These are phyloP conservation scores for Drosophila birchii DNA, from an alignment of 2,888 invertebrate genomes.

Conservation along the genomic window DNA sequence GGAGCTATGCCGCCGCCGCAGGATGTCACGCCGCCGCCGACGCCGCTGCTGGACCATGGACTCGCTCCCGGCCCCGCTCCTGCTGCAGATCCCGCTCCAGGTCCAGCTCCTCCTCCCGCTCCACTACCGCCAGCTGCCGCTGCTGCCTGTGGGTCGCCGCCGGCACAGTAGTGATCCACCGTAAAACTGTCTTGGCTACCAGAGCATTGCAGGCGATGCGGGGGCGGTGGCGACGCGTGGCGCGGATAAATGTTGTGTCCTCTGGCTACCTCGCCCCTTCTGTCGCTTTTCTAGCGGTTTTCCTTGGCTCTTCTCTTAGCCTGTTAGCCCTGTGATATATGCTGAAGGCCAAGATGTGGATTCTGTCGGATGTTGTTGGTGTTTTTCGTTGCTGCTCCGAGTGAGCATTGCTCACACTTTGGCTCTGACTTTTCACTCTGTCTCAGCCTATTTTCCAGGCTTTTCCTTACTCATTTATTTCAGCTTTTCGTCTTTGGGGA, in stretches of 20 bases:
- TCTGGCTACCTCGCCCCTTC: constrained; percentile 4
- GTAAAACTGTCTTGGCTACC: constrained; percentile 86
- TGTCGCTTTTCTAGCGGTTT: neutral
- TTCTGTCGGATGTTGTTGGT: constrained; percentile 8
- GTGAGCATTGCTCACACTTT: constrained; percentile 21
- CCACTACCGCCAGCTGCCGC: constrained; percentile 55
- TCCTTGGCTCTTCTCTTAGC: neutral
- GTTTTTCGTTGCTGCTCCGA: neutral
- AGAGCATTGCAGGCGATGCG: constrained; percentile 85
- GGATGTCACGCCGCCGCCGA: constrained; percentile 47
- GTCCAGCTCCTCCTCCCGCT: constrained; percentile 43
- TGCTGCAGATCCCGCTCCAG: constrained; percentile 26
- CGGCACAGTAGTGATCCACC: constrained; percentile 85
- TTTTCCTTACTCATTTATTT: constrained; percentile 2
- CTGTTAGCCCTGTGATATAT: constrained; percentile 59
- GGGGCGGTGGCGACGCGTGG: constrained; percentile 85
- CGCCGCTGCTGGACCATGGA: constrained; percentile 73
- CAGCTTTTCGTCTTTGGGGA: neutral
- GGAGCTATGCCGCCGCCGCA: constrained; percentile 60
- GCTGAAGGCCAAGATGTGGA: constrained; percentile 19
- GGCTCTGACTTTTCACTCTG: constrained; percentile 2
- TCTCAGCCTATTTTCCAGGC: constrained; percentile 10
- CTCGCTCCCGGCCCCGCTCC: constrained; percentile 70
- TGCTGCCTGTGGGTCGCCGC: constrained; percentile 77
- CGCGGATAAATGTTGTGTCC: constrained; percentile 84